These are phyloP conservation scores for Podabrus alpinus DNA, from an alignment of 2,888 invertebrate species.

Conservation along the genomic window DNA sequence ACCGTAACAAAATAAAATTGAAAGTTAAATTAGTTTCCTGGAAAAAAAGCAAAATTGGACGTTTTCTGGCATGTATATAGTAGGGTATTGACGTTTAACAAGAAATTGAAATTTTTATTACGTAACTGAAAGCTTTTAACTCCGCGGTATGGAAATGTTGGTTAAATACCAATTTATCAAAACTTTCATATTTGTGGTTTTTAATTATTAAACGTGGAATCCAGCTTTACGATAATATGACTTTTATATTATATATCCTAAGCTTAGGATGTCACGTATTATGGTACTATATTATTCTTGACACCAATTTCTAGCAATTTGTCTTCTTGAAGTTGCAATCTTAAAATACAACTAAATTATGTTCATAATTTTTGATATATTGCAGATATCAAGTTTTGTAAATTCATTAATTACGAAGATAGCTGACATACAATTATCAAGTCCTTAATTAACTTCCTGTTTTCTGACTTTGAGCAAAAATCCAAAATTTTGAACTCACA, in stretches of 20 bases:
- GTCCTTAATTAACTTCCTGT: background rate
- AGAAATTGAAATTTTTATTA: background rate
- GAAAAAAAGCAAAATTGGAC: background rate
- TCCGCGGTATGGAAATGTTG: too few relatives aligned
- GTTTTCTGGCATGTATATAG: background rate
- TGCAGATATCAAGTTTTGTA: slow-evolving; percentile 1
- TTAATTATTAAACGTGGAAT: slow-evolving; percentile 10
- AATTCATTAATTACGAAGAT: slow-evolving; percentile 19
- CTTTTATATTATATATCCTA: slow-evolving; percentile 31
- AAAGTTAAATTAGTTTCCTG: background rate
- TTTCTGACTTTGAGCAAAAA: background rate
- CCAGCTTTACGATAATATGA: slow-evolving; percentile 25
- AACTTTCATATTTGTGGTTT: background rate
- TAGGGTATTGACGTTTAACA: background rate
- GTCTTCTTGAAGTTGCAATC: slow-evolving; percentile 23
- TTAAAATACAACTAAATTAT: slow-evolving; percentile 15
- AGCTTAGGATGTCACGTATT: slow-evolving; percentile 35
- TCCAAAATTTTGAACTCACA: background rate
- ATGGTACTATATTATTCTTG: slow-evolving; percentile 31
- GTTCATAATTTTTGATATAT: slow-evolving; percentile 20
- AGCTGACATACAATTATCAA: slow-evolving; percentile 6
- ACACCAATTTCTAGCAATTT: slow-evolving; percentile 32
- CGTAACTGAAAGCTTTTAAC: too few relatives aligned
- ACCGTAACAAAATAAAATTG: background rate
- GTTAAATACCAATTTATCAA: background rate